These are phyloP conservation scores for Luffia ferchaultella DNA, from an alignment of 2,888 invertebrate genomes.

Conservation along the genomic window DNA sequence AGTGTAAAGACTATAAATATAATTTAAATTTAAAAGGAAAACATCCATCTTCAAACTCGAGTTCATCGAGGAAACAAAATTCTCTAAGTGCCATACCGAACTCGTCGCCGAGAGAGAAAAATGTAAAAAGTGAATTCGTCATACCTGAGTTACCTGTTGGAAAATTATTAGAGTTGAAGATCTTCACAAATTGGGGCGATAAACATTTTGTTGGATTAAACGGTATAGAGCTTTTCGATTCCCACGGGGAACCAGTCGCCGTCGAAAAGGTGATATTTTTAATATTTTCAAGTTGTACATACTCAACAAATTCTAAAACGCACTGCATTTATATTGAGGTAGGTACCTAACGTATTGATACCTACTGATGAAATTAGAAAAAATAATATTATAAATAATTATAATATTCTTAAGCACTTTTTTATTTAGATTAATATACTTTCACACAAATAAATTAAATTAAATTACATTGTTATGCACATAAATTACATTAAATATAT, in stretches of 20 bases:
- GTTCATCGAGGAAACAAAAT: not conserved
- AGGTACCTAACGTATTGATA: no score
- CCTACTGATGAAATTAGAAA: no score
- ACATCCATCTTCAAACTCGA: not conserved
- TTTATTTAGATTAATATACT: no score
- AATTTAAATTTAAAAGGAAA: not conserved
- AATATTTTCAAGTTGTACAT: not conserved
- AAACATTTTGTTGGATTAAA: conserved; percentile 80
- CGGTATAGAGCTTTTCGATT: conserved; percentile 78
- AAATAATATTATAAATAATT: no score
- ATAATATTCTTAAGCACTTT: no score
- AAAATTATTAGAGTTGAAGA: conserved; percentile 70
- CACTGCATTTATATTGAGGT: no score
- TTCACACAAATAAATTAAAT: no score
- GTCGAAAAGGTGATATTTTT: conserved; percentile 65
- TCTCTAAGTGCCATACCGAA: conserved; percentile 16
- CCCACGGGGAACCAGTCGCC: conserved; percentile 63
- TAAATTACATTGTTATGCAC: no score
- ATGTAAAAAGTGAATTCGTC: conserved; percentile 62
- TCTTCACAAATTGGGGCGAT: conserved; percentile 82
- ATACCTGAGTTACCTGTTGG: conserved; percentile 82
- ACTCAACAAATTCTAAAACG: not conserved
- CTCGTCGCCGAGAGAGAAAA: conserved; percentile 17
- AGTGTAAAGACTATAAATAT: conserved; percentile 15
- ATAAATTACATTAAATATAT: no score